phyloP scores from a whole-genome alignment of 1,140 invertebrate species.

The Drosophila seguyi region DNA sequence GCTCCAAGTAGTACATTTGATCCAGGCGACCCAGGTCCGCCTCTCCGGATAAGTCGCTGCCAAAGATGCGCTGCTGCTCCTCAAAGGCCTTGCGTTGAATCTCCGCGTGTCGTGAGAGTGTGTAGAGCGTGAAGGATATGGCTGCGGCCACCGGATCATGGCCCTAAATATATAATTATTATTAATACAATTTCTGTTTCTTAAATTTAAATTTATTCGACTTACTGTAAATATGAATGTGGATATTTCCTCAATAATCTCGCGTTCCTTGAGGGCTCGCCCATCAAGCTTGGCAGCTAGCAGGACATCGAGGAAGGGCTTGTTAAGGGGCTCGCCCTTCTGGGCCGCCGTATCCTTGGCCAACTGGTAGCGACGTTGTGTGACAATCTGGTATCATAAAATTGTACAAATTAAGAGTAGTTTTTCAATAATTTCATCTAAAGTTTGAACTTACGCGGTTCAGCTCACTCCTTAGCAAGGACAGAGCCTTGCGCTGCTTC shows the following conservation, averaged over 20 bases:
- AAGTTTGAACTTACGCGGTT: conserved; percentile 40
- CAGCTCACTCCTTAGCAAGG: conserved; percentile 54
- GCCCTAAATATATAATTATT: conserved; percentile 88
- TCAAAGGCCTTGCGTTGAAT: conserved; percentile 87
- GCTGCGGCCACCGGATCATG: conserved; percentile 74
- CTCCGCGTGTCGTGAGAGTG: conserved; percentile 66
- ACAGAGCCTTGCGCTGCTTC: conserved; percentile 66
- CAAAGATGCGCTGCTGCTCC: conserved; percentile 87
- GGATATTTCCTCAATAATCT: conserved; percentile 90
- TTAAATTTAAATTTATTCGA: too few relatives aligned
- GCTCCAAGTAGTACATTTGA: conserved; percentile 89
- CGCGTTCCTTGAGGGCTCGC: conserved; percentile 87
- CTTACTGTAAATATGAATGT: conserved; percentile 89
- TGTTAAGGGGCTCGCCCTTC: conserved; percentile 7
- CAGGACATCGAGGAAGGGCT: conserved; percentile 71
- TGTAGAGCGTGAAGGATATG: conserved; percentile 76
- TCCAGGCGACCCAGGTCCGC: conserved; percentile 85
- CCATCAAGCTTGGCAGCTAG: conserved; percentile 85
- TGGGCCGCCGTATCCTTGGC: neutral
- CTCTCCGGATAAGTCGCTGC: conserved; percentile 56
- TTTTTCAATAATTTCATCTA: neutral
- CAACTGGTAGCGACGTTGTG: conserved; percentile 47
- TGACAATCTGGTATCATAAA: conserved; percentile 49
- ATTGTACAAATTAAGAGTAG: neutral
- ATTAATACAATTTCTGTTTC: too few relatives aligned